Percentiles rank a stretch among this genome's conserved stretches.
phyloP scores from a whole-genome alignment of 1,140 invertebrate species.

The Tetramorium alpestre region DNA sequence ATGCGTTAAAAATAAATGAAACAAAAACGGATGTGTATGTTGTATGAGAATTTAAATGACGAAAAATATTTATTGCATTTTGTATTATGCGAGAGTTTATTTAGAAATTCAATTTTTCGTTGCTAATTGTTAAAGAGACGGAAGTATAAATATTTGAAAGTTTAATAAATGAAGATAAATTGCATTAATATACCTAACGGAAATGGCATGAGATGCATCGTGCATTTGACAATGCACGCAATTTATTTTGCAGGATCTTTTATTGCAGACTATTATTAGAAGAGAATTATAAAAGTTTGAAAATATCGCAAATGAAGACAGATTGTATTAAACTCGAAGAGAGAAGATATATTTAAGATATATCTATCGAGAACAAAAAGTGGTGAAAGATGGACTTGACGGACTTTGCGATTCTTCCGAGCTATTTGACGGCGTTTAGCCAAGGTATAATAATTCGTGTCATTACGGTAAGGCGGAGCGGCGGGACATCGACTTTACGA shows the following conservation, averaged over 20 bases:
- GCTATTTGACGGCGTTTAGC: constrained; percentile 48
- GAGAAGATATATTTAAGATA: constrained; percentile 3
- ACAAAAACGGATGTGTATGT: background rate
- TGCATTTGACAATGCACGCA: background rate
- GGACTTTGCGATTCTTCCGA: constrained; percentile 32
- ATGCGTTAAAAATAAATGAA: constrained; percentile 14
- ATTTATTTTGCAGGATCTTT: background rate
- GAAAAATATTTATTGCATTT: background rate
- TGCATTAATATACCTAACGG: background rate
- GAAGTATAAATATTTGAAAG: background rate
- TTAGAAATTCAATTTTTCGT: background rate
- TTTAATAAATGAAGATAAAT: background rate
- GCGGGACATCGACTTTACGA: constrained; percentile 52
- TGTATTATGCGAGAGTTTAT: background rate
- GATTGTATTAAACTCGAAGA: background rate
- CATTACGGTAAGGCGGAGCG: constrained; percentile 31
- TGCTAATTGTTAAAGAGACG: background rate
- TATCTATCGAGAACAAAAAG: background rate
- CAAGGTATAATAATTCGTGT: constrained; percentile 42
- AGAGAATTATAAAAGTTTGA: constrained; percentile 15
- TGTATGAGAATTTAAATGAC: background rate
- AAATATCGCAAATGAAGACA: constrained; percentile 11
- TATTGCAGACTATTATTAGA: background rate
- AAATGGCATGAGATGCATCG: background rate
- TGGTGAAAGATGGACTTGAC: background rate